These are phyloP conservation scores for Etheostoma perlongum DNA, from an alignment of 2,797 vertebrate species.

Conservation along the genomic window DNA sequence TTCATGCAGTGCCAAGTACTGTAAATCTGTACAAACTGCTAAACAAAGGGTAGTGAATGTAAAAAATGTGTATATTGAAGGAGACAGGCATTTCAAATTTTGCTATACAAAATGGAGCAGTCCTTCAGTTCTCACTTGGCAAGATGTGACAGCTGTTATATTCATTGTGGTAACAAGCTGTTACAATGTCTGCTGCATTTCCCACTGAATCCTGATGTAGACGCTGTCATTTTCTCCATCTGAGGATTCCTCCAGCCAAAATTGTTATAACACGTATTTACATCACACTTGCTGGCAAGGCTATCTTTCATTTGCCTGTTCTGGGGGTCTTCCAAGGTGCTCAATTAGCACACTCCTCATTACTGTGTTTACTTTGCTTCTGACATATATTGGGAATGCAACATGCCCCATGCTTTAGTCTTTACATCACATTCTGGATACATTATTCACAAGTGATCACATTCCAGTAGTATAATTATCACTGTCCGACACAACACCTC, in stretches of 20 bases:
- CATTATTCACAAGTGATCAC: slow-evolving; percentile 79
- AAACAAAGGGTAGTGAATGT: slow-evolving; percentile 9
- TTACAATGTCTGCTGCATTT: slow-evolving; percentile 49
- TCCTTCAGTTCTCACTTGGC: slow-evolving; percentile 49
- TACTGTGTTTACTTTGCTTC: slow-evolving; percentile 70
- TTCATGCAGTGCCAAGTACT: neutral
- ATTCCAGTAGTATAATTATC: slow-evolving; percentile 80
- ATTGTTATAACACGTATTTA: slow-evolving; percentile 41
- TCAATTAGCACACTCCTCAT: slow-evolving; percentile 58
- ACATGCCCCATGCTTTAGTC: slow-evolving; percentile 53
- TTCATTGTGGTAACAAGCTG: slow-evolving; percentile 54
- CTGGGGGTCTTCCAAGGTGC: slow-evolving; percentile 44
- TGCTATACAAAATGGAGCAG: slow-evolving; percentile 29
- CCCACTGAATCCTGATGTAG: slow-evolving; percentile 50
- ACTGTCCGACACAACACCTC: slow-evolving; percentile 74
- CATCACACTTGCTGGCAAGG: slow-evolving; percentile 25
- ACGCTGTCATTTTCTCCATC: slow-evolving; percentile 43
- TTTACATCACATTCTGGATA: slow-evolving; percentile 63
- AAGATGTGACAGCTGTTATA: slow-evolving; percentile 54
- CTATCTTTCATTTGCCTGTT: slow-evolving; percentile 26
- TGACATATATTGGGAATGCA: slow-evolving; percentile 61
- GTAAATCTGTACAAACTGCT: slow-evolving; percentile 2
- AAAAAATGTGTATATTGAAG: slow-evolving; percentile 12
- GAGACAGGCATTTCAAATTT: slow-evolving; percentile 25
- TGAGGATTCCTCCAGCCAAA: slow-evolving; percentile 45